Percentiles rank a stretch among this genome's conserved stretches.
Evolutionary conservation across 2,888 invertebrate genomes (phyloP).

Genomic region (Eupithecia pulchellata): DNA sequence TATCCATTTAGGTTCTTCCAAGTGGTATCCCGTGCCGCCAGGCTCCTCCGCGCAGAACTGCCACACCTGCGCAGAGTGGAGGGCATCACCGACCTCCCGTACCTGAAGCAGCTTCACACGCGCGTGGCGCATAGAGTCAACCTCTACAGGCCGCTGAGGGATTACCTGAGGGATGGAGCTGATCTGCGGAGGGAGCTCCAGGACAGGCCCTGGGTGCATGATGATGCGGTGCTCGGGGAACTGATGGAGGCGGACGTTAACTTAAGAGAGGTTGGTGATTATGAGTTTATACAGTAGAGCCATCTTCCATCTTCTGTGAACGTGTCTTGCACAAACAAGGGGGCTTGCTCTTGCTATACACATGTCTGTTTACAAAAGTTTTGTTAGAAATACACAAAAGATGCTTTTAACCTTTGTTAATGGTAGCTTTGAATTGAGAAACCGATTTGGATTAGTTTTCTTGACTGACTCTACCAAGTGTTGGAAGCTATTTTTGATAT

Average conservation of each 20-base stretch:
- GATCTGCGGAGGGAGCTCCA: slow-evolving; percentile 41
- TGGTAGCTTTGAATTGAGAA: too few relatives aligned
- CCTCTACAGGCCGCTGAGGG: slow-evolving; percentile 54
- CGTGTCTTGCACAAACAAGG: too few relatives aligned
- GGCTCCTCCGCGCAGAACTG: slow-evolving; percentile 64
- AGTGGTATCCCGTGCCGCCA: slow-evolving; percentile 62
- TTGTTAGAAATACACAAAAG: too few relatives aligned
- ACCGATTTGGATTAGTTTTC: too few relatives aligned
- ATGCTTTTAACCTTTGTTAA: too few relatives aligned
- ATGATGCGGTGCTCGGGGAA: slow-evolving; percentile 50
- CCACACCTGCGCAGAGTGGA: slow-evolving; percentile 70
- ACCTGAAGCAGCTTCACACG: slow-evolving; percentile 56
- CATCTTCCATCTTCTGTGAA: too few relatives aligned
- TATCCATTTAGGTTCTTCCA: slow-evolving; percentile 57
- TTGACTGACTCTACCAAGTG: too few relatives aligned
- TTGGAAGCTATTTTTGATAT: too few relatives aligned
- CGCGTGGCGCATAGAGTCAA: slow-evolving; percentile 65
- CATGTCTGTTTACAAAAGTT: too few relatives aligned
- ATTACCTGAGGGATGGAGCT: slow-evolving; percentile 52
- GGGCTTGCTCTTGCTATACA: too few relatives aligned
- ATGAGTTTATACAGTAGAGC: too few relatives aligned
- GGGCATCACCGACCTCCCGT: slow-evolving; percentile 62
- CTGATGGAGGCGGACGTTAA: slow-evolving; percentile 60
- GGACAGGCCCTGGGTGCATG: slow-evolving; percentile 41
- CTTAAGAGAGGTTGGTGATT: slow-evolving; percentile 62